Evolutionary conservation across 2,888 invertebrate species (phyloP), one percentile per base, ranked within the genome.

Genomic region (Tortricodes alternella): DNA sequence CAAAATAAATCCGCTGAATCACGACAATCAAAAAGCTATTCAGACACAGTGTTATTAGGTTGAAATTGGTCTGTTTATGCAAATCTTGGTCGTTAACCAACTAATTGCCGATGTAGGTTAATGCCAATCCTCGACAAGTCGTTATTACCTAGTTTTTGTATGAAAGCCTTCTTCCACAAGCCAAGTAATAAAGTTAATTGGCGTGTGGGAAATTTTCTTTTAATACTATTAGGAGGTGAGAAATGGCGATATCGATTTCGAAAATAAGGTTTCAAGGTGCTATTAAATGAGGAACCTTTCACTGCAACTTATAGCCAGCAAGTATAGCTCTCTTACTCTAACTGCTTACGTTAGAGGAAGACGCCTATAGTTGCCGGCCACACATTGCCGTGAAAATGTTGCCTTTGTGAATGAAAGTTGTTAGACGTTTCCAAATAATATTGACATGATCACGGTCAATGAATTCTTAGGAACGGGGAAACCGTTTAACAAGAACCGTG

Each of bases 121-220:
- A 50, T 44, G 43, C 44, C 37, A 24, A 44, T 56, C 44, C 23
- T 37, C 37, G 11, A 16, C 13, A 4, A 23, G 15, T 15, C 11
- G 18, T 46, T 13, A 13, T 34, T 43, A 29, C 18, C n/a, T 19
- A 5, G 7, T 16, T 11, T 27, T 27, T 41, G 48, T 48, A 35
- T 48, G 27, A 9, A 38, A 44, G 44, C 35, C 35, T 37, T 39
- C 46, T 46, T 32, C n/a, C 19, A 18, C 18, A 37, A 39, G 29
- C 11, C 18, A 21, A 24, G 48, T 46, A 59, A 59, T 50, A 52
- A 56, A 44, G 46, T 19, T 56, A 53, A 59, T 39, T 56, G 56
- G 43, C 39, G 5, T 5, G n/a, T 19, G 50, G 49, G 21, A 56
- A 56, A 51, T 51, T 56, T 56, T 51, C 46, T 43, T 41, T 48